phyloP scores from a whole-genome alignment of 2,888 invertebrate genomes.

The Ichneumon xanthorius region DNA sequence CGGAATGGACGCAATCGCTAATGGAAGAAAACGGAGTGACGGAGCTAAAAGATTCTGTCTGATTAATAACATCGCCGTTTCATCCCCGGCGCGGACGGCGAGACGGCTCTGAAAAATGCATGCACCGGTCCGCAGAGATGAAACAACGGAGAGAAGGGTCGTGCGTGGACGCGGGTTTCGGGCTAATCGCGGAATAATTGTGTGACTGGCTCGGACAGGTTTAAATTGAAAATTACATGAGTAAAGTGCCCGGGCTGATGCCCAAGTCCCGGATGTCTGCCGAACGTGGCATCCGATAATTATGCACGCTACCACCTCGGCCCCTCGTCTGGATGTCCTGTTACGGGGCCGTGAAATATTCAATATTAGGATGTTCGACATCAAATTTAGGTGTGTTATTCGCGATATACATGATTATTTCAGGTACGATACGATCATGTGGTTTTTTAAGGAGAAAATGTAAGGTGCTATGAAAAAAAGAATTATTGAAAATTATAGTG shows the following conservation, averaged over 20 bases:
- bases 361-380: background rate
- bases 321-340: background rate
- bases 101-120: background rate
- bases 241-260: background rate
- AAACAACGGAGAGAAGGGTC: background rate
- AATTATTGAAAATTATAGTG: too few relatives aligned
- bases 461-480: too few relatives aligned
- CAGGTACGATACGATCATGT: too few relatives aligned
- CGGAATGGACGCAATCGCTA: background rate
- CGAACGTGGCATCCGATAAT: constrained; percentile 4
- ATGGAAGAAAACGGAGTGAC: constrained; percentile 16
- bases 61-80: background rate
- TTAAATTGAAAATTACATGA: background rate
- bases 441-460: too few relatives aligned
- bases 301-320: background rate
- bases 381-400: too few relatives aligned
- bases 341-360: background rate
- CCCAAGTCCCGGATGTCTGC: background rate
- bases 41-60: background rate
- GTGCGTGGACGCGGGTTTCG: background rate
- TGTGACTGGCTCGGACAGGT: background rate
- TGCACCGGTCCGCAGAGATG: background rate
- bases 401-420: too few relatives aligned
- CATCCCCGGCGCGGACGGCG: too few relatives aligned
- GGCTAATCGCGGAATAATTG: background rate